phyloP scores from a whole-genome alignment of 2,113 vertebrate genomes.

The Aspiorhynchus laticeps region DNA sequence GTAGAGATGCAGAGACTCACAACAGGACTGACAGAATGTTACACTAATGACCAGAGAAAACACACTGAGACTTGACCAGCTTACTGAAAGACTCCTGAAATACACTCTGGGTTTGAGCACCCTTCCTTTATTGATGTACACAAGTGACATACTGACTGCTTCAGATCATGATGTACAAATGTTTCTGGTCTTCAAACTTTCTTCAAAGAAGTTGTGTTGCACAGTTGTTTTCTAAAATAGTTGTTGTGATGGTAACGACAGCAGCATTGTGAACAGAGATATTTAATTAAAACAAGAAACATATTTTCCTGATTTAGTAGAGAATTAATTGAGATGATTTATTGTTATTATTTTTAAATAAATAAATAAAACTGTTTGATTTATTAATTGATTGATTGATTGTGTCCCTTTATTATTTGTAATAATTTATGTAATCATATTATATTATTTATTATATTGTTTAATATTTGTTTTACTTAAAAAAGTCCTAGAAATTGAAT shows the following conservation, averaged over 20 bases:
- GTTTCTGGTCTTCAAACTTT: background rate
- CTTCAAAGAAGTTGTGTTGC: background rate
- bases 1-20: background rate
- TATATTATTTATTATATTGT: too few relatives aligned
- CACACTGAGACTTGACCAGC: too few relatives aligned
- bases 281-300: too few relatives aligned
- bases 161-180: background rate
- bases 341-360: too few relatives aligned
- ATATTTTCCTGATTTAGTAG: too few relatives aligned
- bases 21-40: background rate
- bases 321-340: too few relatives aligned
- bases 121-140: background rate
- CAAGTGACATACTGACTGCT: background rate
- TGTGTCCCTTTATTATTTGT: too few relatives aligned
- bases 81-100: background rate
- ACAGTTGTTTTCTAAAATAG: background rate
- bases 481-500: too few relatives aligned
- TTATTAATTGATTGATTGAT: too few relatives aligned
- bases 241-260: background rate
- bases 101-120: background rate
- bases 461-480: too few relatives aligned
- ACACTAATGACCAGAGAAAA: background rate
- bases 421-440: too few relatives aligned
- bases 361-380: too few relatives aligned
- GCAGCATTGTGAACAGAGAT: background rate